Base-by-base conservation (phyloP, 2,888 invertebrate genomes). In the Mythimna impura region DNA sequence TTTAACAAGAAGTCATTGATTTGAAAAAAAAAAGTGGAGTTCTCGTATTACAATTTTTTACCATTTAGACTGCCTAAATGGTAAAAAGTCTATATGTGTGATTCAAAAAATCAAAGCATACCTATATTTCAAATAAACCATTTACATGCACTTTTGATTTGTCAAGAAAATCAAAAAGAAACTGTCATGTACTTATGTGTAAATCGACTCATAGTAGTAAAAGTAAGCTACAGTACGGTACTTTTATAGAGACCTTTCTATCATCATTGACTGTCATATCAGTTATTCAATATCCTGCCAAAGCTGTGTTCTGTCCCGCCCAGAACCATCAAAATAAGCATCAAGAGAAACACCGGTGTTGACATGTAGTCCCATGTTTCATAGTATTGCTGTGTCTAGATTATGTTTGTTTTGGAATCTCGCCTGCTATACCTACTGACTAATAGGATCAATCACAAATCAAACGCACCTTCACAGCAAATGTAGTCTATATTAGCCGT, bases 241-340 rank as follows among this genome's bases (percentile, higher is more conserved):
- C 58, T 25, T 17, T 52, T 25, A 10, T 34, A 50, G 50, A 7
- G 20, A 25, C 25, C 25, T 25, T 25, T 25, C 25, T 25, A n/a
- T 25, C 2, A 1, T 25, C 2, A 25, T 25, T 25, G 30, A 30
- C 30, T 34, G 0, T 20, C 25, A 63, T n/a, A 43, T 5, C 34
- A 62, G 50, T 69, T 12, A 60, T 22, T 30, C 1, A 60, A 43
- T 50, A 57, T 14, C 12, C 57, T 50, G 22, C 71, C 50, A 47
- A 75, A 78, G 7, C 20, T 12, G 17, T 58, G 43, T 63, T 1
- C 12, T 57, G 40, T 3, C 30, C 22, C 78, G 34, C 78, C 78
- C 34, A 57, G n/a, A 40, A 25, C 22, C 6, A 17, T 52, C 5
- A 9, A 64, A 50, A 20, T 14, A 34, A 7, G 2, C 36, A 40